Base-by-base conservation (phyloP, 2,113 vertebrate genomes). In the Peromyscus polionotus region DNA sequence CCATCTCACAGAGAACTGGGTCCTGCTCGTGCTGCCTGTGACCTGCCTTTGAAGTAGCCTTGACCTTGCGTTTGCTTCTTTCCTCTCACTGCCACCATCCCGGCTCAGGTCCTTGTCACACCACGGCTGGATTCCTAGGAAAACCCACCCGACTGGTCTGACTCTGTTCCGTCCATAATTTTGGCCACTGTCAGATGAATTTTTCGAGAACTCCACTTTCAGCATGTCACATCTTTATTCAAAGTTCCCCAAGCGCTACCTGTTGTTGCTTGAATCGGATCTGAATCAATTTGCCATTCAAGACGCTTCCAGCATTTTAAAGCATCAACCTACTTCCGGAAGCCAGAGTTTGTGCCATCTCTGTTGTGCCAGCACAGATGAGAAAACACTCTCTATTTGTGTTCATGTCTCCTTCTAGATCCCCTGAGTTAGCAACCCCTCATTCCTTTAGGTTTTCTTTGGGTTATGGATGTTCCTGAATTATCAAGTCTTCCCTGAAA, bases 271-370 rank as follows among this genome's bases (percentile, higher is more conserved):
- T 90, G 42, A 31, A 76, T 63, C 11, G 75, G 79, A n/a, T 85
- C 42, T 65, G 94, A 97, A 88, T 92, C 67, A 79, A 94, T 89
- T 57, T 94, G 72, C 68, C 11, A 4, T 86, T 97, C 8, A 31
- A 92, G 68, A 83, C 24, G 19, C 48, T 84, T 87, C 31, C 51
- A 81, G 73, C 73, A 88, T 90, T 94, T 94, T 20, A 65, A 76
- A 92, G 57, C 10, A 79, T 68, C 94, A 87, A n/a, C 51, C 48
- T 65, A 85, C 20, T 72, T n/a, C 42, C 75, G 59, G 24, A 93
- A 54, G 39, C 65, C 3, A 77, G 65, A 39, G 72, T 65, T 57
- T 59, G 48, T 63, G 45, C 76, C 12, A 24, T 39, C 59, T 70
- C 80, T 48, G 45, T n/a, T 33, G 28, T 88, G 59, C 94, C 33